A percentile compares a stretch with the other conserved stretches of the same genome.
Evolutionary conservation across 2,888 invertebrate species (phyloP).

Genomic region (Dexiosoma caninum): DNA sequence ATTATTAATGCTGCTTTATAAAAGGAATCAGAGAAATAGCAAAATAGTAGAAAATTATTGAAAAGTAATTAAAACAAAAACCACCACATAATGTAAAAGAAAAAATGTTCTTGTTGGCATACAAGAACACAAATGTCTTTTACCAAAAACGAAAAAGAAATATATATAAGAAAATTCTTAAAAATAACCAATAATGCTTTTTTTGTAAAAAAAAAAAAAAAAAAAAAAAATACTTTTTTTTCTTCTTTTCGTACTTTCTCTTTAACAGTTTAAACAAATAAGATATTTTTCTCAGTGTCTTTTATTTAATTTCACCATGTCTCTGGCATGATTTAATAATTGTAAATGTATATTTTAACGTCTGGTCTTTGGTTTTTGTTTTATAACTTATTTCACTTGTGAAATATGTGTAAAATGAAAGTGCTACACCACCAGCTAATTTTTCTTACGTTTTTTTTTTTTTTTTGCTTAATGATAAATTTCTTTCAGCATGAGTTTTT

Average conservation of each 20-base stretch:
- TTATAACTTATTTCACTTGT: conserved; percentile 24
- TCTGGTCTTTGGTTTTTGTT: conserved; percentile 37
- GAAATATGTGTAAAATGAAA: conserved; percentile 36
- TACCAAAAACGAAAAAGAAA: too few species aligned
- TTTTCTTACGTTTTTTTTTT: neutral
- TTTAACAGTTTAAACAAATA: conserved; percentile 8
- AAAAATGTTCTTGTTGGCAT: conserved; percentile 76
- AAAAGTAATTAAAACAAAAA: conserved; percentile 43
- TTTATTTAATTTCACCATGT: conserved; percentile 26
- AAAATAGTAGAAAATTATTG: conserved; percentile 52
- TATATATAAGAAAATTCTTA: conserved; percentile 4
- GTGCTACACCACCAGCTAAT: neutral
- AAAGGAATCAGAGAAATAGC: neutral
- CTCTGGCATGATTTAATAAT: conserved; percentile 37
- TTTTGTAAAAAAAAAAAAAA: neutral
- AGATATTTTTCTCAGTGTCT: conserved; percentile 1
- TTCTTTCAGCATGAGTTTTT: conserved; percentile 48
- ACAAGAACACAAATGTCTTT: conserved; percentile 74
- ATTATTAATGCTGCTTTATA: conserved; percentile 4
- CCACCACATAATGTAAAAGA: conserved; percentile 77
- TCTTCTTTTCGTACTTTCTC: conserved; percentile 30
- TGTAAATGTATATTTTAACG: conserved; percentile 1
- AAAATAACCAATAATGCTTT: conserved; percentile 4
- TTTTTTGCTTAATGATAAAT: neutral
- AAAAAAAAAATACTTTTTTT: neutral